Evolutionary conservation across 2,888 invertebrate species (phyloP), one percentile per base, ranked within the genome.

Genomic region (Chaetogeoica ovagalla): DNA sequence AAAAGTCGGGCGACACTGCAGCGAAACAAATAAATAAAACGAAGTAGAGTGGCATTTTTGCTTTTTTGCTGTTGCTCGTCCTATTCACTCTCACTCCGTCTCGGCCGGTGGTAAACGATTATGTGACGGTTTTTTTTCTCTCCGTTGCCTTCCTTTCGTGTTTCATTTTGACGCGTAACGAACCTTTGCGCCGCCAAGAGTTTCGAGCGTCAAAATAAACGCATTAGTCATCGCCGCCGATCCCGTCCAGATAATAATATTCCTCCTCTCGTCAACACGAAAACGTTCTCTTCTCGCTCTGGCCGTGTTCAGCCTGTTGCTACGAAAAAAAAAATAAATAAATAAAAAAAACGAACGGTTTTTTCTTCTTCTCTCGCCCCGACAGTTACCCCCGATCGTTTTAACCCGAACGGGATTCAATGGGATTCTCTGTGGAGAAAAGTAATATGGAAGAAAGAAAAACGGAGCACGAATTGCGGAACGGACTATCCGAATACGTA

Each of bases 221-320:
- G 77, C 77, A 79, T 79, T 79, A 79, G 77, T 79, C 70, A 79
- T 70, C 77, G n/a, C 63, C 73, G 9, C 63, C 63, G 4, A 5
- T 6, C 19, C 52, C 23, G 17, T 59, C 30, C 17, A 69, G 60
- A 77, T 69, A 69, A n/a, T 74, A 63, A 37, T 9, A n/a, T 74
- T 74, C 63, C 30, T 52, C 17, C n/a, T 13, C 52, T 30, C 30
- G 30, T 30, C 30, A 2, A 30, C 30, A 30, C 30, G 2, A 4
- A 30, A 30, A 30, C 9, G 7, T 7, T 43, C 13, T 69, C 4
- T 48, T 17, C 60, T 66, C 30, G 30, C 55, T 30, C 43, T 30
- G 30, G 55, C 30, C 39, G 57, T 30, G 30, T 30, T 30, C 37
- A 13, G 77, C 77, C 69, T 69, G 69, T 77, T 52, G 60, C 30